phyloP scores from a whole-genome alignment of 2,888 invertebrate species.

The Acronicta aceris region DNA sequence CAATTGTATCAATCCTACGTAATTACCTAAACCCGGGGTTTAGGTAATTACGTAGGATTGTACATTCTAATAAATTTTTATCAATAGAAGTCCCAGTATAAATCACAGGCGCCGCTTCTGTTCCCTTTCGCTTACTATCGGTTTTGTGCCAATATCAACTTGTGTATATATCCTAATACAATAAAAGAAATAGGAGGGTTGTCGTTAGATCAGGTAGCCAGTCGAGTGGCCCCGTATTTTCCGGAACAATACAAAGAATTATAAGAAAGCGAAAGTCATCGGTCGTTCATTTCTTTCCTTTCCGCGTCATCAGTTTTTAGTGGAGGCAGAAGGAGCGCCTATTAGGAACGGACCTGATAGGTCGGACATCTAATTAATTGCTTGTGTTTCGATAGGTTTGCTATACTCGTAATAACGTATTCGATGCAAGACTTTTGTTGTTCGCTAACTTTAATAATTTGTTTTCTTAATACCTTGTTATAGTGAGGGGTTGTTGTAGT shows the following conservation, averaged over 20 bases:
- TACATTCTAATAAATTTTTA: conserved; percentile 38
- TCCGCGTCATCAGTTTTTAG: conserved; percentile 81
- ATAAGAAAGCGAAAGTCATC: conserved; percentile 84
- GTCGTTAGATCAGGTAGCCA: conserved; percentile 69
- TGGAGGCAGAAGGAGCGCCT: conserved; percentile 69
- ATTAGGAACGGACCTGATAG: conserved; percentile 66
- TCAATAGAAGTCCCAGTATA: conserved; percentile 44
- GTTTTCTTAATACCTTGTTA: conserved; percentile 41
- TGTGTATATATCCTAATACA: conserved; percentile 53
- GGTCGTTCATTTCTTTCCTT: conserved; percentile 82
- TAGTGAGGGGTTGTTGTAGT: conserved; percentile 35
- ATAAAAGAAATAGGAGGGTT: conserved; percentile 66
- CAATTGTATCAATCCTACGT: conserved; percentile 6
- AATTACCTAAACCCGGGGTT: no score
- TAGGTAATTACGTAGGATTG: conserved; percentile 11
- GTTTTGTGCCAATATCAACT: conserved; percentile 48
- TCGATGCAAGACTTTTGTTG: conserved; percentile 41
- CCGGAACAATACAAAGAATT: conserved; percentile 78
- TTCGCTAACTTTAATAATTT: conserved; percentile 46
- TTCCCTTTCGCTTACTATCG: conserved; percentile 38
- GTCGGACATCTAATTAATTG: conserved; percentile 71
- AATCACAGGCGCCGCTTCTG: conserved; percentile 40
- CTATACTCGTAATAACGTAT: conserved; percentile 41
- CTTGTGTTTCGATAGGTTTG: conserved; percentile 58
- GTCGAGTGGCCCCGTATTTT: conserved; percentile 69